Evolutionary conservation across 1,140 invertebrate species (phyloP).

Genomic region (Gryon sp.): DNA sequence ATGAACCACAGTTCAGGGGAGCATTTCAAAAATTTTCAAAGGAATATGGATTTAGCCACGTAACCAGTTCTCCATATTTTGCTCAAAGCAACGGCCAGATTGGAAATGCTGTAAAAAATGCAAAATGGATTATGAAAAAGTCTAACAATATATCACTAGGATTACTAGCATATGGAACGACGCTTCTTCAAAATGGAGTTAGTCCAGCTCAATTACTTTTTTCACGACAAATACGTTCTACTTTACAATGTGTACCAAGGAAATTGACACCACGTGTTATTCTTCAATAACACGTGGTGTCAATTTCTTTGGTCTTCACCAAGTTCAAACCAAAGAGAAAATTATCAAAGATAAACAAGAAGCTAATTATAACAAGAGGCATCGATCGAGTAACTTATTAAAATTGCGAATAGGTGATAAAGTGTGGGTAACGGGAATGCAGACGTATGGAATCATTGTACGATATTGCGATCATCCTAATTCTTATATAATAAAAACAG

Average conservation of each 20-base stretch:
- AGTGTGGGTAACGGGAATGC: too few species aligned
- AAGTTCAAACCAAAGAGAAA: background rate
- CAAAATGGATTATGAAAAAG: conserved; percentile 14
- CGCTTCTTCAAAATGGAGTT: conserved; percentile 59
- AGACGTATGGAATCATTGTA: too few species aligned
- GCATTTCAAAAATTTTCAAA: conserved; percentile 9
- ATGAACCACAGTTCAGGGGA: conserved; percentile 7
- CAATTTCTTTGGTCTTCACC: too few species aligned
- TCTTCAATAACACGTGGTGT: conserved; percentile 19
- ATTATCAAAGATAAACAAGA: conserved; percentile 21
- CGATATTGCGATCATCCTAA: too few species aligned
- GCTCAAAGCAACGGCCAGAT: conserved; percentile 1
- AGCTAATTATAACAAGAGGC: conserved; percentile 30
- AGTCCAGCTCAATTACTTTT: conserved; percentile 58
- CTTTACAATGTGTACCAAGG: conserved; percentile 14
- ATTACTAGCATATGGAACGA: conserved; percentile 60
- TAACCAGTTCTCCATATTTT: conserved; percentile 23
- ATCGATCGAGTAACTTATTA: conserved; percentile 18
- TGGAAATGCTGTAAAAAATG: conserved; percentile 5
- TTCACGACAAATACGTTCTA: background rate
- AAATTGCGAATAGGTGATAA: conserved; percentile 22
- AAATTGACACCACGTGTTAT: conserved; percentile 21
- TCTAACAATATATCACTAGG: conserved; percentile 40
- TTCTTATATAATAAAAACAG: too few species aligned
- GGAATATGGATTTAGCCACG: background rate